phyloP scores from a whole-genome alignment of 2,888 invertebrate species.

The Horisme vitalbata region DNA sequence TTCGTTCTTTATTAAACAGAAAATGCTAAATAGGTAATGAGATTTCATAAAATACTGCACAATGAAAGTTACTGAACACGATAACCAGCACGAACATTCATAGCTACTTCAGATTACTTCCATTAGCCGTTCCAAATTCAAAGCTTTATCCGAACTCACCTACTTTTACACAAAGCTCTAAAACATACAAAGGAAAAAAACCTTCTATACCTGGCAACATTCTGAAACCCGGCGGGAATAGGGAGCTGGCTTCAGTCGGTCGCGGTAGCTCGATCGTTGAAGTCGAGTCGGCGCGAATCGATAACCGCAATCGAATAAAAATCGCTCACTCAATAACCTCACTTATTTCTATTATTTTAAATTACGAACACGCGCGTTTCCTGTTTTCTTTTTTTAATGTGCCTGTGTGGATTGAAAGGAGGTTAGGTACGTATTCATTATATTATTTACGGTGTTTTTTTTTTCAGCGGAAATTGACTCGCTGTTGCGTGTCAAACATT shows the following conservation, averaged over 20 bases:
- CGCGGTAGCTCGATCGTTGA: slow-evolving; percentile 54
- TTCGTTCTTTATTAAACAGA: no score
- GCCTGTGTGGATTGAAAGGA: slow-evolving; percentile 25
- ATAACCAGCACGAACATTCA: slow-evolving; percentile 8
- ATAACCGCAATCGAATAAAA: slow-evolving; percentile 29
- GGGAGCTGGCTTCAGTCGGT: slow-evolving; percentile 56
- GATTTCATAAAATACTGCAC: slow-evolving; percentile 2
- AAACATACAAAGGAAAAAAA: slow-evolving; percentile 33
- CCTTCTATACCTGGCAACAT: slow-evolving; percentile 53
- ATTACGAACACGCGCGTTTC: slow-evolving; percentile 16
- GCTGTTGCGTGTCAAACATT: slow-evolving; percentile 22
- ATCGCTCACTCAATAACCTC: slow-evolving; percentile 44
- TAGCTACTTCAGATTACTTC: not conserved
- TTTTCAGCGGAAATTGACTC: slow-evolving; percentile 25
- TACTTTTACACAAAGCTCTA: slow-evolving; percentile 7
- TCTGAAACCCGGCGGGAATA: slow-evolving; percentile 55
- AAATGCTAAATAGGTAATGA: not conserved
- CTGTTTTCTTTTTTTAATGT: slow-evolving; percentile 19
- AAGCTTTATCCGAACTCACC: slow-evolving; percentile 6
- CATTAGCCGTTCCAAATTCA: slow-evolving; percentile 13
- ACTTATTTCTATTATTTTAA: slow-evolving; percentile 33
- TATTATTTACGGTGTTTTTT: slow-evolving; percentile 34
- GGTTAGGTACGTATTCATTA: slow-evolving; percentile 28
- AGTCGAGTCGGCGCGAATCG: slow-evolving; percentile 24
- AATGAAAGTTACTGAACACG: slow-evolving; percentile 4